These are phyloP conservation scores for Littorina saxatilis DNA, from an alignment of 1,140 invertebrate species.

Conservation along the genomic window DNA sequence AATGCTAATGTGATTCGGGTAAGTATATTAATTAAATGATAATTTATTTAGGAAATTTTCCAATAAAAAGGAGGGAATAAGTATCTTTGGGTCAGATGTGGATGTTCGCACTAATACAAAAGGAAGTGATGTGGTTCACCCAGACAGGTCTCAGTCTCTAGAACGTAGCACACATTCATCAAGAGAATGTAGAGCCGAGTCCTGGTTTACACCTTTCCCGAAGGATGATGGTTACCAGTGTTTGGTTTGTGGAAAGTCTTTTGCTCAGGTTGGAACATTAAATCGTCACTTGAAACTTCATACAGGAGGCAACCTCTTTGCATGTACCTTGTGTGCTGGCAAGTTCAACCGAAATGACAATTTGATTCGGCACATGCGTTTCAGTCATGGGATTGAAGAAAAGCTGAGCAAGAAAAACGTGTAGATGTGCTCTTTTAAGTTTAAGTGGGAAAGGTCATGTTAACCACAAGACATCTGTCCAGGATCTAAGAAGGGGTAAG, in stretches of 20 bases:
- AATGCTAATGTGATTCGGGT: too few species aligned
- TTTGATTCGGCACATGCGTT: slow-evolving; percentile 25
- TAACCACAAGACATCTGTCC: too few species aligned
- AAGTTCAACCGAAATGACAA: slow-evolving; percentile 29
- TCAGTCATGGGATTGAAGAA: slow-evolving; percentile 6
- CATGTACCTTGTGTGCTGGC: slow-evolving; percentile 28
- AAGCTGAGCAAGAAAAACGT: too few species aligned
- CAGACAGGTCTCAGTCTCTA: too few species aligned
- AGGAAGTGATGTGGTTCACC: background rate
- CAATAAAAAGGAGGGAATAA: too few species aligned
- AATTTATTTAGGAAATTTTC: too few species aligned
- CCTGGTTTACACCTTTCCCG: too few species aligned
- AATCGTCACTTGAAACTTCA: slow-evolving; percentile 30
- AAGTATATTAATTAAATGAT: too few species aligned
- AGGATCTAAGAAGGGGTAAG: too few species aligned
- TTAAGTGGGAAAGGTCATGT: too few species aligned
- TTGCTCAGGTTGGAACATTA: slow-evolving; percentile 25
- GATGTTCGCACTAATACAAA: background rate
- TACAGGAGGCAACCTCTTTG: background rate
- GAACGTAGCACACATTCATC: background rate
- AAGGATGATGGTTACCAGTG: background rate
- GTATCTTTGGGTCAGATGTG: background rate
- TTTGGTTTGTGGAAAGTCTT: slow-evolving; percentile 3
- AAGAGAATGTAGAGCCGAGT: background rate
- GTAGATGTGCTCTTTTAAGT: too few species aligned